phyloP scores from a whole-genome alignment of 2,113 vertebrate species.

The Grammomys dolichurus region DNA sequence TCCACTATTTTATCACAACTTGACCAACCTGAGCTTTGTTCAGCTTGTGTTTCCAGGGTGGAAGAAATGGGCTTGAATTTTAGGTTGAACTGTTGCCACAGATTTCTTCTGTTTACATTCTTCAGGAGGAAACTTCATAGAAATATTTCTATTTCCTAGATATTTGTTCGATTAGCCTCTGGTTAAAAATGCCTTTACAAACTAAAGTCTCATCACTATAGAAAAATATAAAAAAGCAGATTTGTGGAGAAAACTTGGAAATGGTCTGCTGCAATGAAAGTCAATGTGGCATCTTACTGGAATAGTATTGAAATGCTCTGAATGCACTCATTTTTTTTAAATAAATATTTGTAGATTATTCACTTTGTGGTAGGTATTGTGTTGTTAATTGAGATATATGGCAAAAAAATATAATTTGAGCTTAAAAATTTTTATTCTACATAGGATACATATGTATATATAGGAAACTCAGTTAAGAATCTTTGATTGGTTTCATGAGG shows the following conservation, averaged over 20 bases:
- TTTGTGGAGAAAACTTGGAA: neutral
- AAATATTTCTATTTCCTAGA: neutral
- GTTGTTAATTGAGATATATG: neutral
- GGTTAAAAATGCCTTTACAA: neutral
- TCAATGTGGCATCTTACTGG: neutral
- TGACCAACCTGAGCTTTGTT: neutral
- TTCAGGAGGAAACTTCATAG: neutral
- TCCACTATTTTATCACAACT: accelerated
- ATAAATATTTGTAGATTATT: neutral
- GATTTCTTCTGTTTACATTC: neutral
- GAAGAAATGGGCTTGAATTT: neutral
- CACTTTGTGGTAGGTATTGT: neutral
- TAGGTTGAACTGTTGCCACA: neutral
- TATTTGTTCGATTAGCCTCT: neutral
- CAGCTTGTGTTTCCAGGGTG: too few species aligned
- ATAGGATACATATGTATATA: neutral
- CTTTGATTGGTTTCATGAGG: neutral
- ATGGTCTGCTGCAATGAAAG: neutral
- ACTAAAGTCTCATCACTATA: neutral
- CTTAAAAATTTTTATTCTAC: neutral
- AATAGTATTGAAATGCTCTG: neutral
- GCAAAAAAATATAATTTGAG: neutral
- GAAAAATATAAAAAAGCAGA: neutral
- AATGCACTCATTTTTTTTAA: neutral
- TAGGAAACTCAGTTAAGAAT: neutral